A percentile compares a stretch with the other conserved stretches of the same genome.
phyloP scores from a whole-genome alignment of 2,113 vertebrate species.

The Regulus satrapa region DNA sequence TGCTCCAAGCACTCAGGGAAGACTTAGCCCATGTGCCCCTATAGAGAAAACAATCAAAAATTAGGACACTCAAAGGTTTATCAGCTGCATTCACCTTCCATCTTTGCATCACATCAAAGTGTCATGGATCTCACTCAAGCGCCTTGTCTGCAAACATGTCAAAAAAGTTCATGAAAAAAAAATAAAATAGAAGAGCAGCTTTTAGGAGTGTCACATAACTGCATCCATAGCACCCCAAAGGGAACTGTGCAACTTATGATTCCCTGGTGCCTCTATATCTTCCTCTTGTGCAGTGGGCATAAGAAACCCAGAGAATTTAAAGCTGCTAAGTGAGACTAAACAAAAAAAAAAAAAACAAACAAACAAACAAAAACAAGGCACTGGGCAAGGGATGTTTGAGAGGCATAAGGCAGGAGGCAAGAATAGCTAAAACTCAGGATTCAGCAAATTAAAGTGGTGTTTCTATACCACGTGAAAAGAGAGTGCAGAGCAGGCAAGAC shows the following conservation, averaged over 20 bases:
- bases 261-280: not conserved
- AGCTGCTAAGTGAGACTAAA: not conserved
- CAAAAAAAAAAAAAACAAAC: not conserved
- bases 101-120: not conserved
- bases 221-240: not conserved
- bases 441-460: not conserved
- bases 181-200: not conserved
- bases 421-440: not conserved
- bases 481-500: not conserved
- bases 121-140: not conserved
- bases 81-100: not conserved
- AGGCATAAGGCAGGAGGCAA: not conserved
- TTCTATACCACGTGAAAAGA: fast-evolving
- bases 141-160: not conserved
- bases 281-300: not conserved
- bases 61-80: not conserved
- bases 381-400: too few relatives aligned
- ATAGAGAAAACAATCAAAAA: not conserved
- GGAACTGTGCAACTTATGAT: not conserved
- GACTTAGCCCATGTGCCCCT: not conserved
- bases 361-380: too few relatives aligned
- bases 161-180: not conserved
- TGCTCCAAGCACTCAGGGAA: not conserved
- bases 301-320: not conserved
- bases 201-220: not conserved